A percentile compares a stretch with the other conserved stretches of the same genome.
Evolutionary conservation across 92 coral and sea anemone species (phyloP).

Genomic region (Hydrozoanthus gracilis): DNA sequence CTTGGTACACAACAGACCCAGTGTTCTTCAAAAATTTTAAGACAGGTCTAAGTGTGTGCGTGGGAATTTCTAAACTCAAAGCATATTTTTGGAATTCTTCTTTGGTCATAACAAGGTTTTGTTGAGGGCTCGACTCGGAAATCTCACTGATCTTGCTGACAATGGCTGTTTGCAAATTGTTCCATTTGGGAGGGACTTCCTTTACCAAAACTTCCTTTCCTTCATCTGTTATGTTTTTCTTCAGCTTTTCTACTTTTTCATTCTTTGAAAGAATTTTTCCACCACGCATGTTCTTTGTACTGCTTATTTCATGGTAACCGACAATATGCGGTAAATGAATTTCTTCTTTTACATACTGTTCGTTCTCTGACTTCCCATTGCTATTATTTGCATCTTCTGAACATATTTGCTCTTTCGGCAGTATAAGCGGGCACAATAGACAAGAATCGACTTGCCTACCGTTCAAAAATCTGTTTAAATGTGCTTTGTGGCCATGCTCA

Average conservation of each 20-base stretch:
- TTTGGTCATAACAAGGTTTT: no score
- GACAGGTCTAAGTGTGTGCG: no score
- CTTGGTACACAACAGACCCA: no score
- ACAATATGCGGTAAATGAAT: no score
- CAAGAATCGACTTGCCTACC: neutral
- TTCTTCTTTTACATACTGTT: neutral
- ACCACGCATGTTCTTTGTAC: no score
- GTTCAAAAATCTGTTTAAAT: neutral
- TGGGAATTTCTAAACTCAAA: no score
- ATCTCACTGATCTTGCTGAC: neutral
- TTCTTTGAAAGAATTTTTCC: neutral
- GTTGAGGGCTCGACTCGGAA: no score
- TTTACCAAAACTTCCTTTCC: neutral
- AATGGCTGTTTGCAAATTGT: neutral
- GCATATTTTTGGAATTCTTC: no score
- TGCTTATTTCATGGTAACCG: no score
- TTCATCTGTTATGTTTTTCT: neutral
- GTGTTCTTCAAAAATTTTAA: no score
- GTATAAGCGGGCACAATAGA: neutral
- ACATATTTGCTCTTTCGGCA: neutral
- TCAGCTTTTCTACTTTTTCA: neutral
- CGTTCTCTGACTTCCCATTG: neutral
- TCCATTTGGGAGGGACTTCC: neutral
- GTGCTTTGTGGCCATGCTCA: neutral
- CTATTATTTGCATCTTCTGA: neutral